Evolutionary conservation across 2,797 vertebrate genomes (phyloP), one percentile per base, ranked within the genome.

Genomic region (Myotis findleyi): DNA sequence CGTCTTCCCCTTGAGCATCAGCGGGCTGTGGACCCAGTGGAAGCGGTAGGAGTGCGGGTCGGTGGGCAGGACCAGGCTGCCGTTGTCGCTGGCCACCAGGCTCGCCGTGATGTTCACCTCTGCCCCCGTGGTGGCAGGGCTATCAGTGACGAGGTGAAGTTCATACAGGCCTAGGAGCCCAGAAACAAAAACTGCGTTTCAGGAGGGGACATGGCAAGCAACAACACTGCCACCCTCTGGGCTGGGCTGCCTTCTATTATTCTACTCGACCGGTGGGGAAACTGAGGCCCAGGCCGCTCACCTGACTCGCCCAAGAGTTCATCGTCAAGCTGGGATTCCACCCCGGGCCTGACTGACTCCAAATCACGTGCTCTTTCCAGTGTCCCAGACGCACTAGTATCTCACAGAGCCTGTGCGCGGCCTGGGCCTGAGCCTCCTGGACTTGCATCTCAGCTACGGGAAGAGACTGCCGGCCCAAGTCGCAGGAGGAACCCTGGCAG

Each of bases 21-120:
- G 96, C 0, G 98, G 98, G 20, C 97, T 95, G 77, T 98, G 98
- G 89, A 98, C 94, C 98, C 98, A 99, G 91, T 98, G 98, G 44
- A 98, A 98, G 86, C 87, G 92, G 96, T 97, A 98, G 5, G 27
- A n/a, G 36, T 85, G 89, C 36, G 93, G 11, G 3, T 92, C 59
- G 0, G n/a, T 0, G 1, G 89, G 87, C 73, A 95, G 41, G 41
- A 83, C 1, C 25, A 86, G 18, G 5, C 89, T 96, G 81, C 90
- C 93, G 0, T 97, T 17, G 1, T 97, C 97, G 21, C 95, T 95
- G 49, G 27, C 72, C 21, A 62, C 95, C 72, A 98, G 95, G 47
- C 68, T 97, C 86, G 98, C 97, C 0, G 87, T 96, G 95, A 98
- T 0, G 6, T 95, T 97, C 66, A 97, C 98, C 80, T 98, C 97